Evolutionary conservation across 2,888 invertebrate species (phyloP).

Genomic region (Dryobotodes eremita): DNA sequence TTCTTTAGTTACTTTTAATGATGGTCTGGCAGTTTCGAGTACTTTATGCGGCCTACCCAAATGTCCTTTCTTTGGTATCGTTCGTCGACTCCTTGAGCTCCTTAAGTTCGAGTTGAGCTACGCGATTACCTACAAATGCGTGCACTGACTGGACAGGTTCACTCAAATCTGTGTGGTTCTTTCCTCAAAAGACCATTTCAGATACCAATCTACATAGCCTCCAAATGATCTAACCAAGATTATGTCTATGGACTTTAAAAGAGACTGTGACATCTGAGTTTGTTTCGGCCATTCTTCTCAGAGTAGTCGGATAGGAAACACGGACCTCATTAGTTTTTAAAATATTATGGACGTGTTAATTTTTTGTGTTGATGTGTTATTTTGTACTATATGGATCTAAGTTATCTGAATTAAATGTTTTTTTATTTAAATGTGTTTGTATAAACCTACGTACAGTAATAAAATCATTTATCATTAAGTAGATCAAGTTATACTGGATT

Average conservation of each 20-base stretch:
- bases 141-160: too few relatives aligned
- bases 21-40: background rate
- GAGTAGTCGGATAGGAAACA: background rate
- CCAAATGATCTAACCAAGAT: too few relatives aligned
- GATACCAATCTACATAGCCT: too few relatives aligned
- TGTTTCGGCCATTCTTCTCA: background rate
- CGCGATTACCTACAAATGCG: too few relatives aligned
- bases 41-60: background rate
- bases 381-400: too few relatives aligned
- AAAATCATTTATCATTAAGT: background rate
- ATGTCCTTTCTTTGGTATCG: background rate
- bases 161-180: background rate
- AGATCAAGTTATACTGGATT: background rate
- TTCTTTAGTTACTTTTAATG: background rate
- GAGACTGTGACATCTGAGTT: background rate
- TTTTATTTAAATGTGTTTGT: background rate
- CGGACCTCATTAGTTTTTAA: background rate
- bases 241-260: background rate
- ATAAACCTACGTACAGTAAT: background rate
- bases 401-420: too few relatives aligned
- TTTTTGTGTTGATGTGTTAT: too few relatives aligned
- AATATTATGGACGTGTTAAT: background rate
- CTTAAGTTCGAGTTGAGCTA: background rate
- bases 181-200: background rate
- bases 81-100: too few relatives aligned